phyloP scores from a whole-genome alignment of 2,888 invertebrate genomes.

The Xestia rhomboidea region DNA sequence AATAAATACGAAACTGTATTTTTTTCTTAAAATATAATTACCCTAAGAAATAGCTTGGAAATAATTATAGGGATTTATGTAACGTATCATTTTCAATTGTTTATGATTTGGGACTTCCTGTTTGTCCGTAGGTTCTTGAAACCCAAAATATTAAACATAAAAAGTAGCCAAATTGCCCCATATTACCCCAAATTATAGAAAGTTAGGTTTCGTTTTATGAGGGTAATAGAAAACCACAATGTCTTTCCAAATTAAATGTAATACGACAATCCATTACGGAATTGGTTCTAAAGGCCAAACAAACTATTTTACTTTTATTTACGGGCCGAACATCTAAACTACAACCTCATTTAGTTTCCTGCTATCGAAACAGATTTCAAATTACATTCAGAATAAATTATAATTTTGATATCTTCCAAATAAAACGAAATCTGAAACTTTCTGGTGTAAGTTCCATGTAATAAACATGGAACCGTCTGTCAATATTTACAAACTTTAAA shows the following conservation, averaged over 20 bases:
- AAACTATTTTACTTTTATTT: neutral
- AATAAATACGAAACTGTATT: slow-evolving; percentile 77
- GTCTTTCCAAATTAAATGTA: slow-evolving; percentile 42
- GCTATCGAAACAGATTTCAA: neutral
- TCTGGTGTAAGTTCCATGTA: neutral
- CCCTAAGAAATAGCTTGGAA: slow-evolving; percentile 52
- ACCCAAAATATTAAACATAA: slow-evolving; percentile 22
- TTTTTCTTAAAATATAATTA: slow-evolving; percentile 66
- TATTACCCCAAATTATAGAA: slow-evolving; percentile 53
- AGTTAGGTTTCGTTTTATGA: slow-evolving; percentile 33
- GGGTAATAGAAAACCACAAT: slow-evolving; percentile 55
- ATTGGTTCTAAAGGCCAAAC: slow-evolving; percentile 25
- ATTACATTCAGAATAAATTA: neutral
- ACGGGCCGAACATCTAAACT: neutral
- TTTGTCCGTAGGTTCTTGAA: slow-evolving; percentile 13
- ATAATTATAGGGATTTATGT: slow-evolving; percentile 63
- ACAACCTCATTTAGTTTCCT: slow-evolving; percentile 10
- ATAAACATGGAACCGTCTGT: too few species aligned
- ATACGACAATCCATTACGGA: slow-evolving; percentile 36
- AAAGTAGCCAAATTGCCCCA: slow-evolving; percentile 36
- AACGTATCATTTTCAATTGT: slow-evolving; percentile 51
- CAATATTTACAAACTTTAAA: neutral
- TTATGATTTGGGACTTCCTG: slow-evolving; percentile 60
- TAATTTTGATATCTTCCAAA: neutral
- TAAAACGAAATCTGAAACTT: neutral